phyloP scores from a whole-genome alignment of 2,888 invertebrate species.

The Metopia argyrocephala region DNA sequence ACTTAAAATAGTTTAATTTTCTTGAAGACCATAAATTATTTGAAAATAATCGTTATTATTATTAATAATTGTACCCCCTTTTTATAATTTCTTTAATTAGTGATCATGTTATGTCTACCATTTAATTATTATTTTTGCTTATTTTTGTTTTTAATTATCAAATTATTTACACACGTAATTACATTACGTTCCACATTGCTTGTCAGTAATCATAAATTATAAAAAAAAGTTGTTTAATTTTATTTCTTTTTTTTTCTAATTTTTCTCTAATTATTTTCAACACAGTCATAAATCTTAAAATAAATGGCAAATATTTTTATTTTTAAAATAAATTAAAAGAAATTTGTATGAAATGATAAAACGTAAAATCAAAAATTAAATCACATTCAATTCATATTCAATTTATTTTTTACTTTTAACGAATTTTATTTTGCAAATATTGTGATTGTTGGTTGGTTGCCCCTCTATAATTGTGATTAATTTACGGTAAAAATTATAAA shows the following conservation, averaged over 20 bases:
- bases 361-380: slow-evolving; percentile 5
- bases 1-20: too few relatives aligned
- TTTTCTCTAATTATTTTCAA: slow-evolving; percentile 28
- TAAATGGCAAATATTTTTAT: slow-evolving; percentile 40
- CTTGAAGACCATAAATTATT: too few relatives aligned
- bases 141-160: too few relatives aligned
- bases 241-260: neutral
- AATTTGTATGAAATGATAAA: neutral
- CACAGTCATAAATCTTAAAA: slow-evolving; percentile 53
- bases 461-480: slow-evolving; percentile 59
- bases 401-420: neutral
- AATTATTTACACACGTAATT: neutral
- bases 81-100: too few relatives aligned
- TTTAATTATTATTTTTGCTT: neutral
- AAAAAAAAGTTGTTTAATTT: too few relatives aligned
- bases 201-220: slow-evolving; percentile 24
- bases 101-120: neutral
- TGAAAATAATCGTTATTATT: too few relatives aligned
- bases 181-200: neutral
- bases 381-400: slow-evolving; percentile 23
- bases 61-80: too few relatives aligned
- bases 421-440: slow-evolving; percentile 32
- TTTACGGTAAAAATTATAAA: slow-evolving; percentile 45
- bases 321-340: slow-evolving; percentile 22
- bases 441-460: slow-evolving; percentile 46